These are phyloP conservation scores for Delia radicum DNA, from an alignment of 1,140 invertebrate species.

Conservation along the genomic window DNA sequence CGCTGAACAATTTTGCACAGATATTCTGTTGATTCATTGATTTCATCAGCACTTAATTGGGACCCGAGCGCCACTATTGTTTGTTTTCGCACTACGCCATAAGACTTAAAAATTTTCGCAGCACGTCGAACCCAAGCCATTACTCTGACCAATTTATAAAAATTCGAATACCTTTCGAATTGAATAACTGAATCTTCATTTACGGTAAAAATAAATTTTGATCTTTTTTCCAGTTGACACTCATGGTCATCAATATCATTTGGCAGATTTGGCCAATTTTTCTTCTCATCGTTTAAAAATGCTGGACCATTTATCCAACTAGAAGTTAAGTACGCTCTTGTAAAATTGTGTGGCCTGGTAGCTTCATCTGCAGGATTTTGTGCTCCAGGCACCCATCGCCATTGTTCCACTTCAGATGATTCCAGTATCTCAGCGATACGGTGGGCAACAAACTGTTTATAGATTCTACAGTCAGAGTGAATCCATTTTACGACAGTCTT, in stretches of 20 bases:
- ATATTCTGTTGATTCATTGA: background rate
- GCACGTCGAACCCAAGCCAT: background rate
- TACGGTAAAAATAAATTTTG: background rate
- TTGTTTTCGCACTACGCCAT: background rate
- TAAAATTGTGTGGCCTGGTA: conserved; percentile 25
- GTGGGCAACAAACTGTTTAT: conserved; percentile 54
- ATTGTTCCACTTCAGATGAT: background rate
- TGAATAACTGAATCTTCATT: background rate
- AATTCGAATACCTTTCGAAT: background rate
- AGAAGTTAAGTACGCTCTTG: background rate
- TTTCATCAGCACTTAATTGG: background rate
- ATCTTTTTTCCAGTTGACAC: background rate
- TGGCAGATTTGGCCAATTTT: background rate
- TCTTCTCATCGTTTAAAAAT: background rate
- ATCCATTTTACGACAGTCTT: conserved; percentile 35
- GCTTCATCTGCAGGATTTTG: conserved; percentile 40
- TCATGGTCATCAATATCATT: background rate
- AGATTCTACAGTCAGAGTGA: conserved; percentile 29
- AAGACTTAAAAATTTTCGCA: background rate
- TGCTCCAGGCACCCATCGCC: conserved; percentile 19
- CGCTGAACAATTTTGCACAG: background rate
- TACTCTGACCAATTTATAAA: background rate
- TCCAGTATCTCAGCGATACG: conserved; percentile 50
- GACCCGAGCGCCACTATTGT: too few species aligned
- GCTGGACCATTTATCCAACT: background rate